phyloP scores from a whole-genome alignment of 2,113 vertebrate genomes.

The Psephotus haematonotus region DNA sequence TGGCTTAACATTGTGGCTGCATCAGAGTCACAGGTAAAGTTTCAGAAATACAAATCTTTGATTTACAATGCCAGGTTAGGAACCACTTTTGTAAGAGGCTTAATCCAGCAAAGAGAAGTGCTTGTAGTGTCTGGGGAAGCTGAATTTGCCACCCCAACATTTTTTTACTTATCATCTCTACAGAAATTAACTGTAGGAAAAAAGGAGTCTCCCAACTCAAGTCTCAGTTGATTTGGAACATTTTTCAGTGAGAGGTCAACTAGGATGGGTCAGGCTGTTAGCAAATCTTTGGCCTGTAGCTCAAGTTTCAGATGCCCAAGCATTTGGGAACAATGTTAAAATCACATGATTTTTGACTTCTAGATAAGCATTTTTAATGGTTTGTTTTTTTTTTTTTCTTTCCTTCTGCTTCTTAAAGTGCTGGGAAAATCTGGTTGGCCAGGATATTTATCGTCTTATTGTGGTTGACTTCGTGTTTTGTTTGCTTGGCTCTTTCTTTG shows the following conservation, averaged over 20 bases:
- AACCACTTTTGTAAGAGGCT: not conserved
- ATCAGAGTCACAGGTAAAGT: conserved; percentile 63
- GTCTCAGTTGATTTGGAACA: not conserved
- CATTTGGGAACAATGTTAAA: not conserved
- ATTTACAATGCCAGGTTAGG: not conserved
- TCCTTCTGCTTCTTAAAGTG: conserved; percentile 76
- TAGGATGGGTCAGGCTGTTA: not conserved
- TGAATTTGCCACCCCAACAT: not conserved
- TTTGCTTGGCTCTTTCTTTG: conserved; percentile 88
- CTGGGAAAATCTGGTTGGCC: conserved; percentile 92
- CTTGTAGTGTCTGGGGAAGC: not conserved
- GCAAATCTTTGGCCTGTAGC: not conserved
- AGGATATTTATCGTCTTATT: conserved; percentile 91
- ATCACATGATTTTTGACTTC: not conserved
- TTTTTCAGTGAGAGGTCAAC: not conserved
- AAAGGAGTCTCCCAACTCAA: not conserved
- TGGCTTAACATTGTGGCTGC: conserved; percentile 83
- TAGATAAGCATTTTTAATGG: not conserved
- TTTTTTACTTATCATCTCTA: not conserved
- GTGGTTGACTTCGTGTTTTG: conserved; percentile 92
- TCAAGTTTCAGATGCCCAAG: not conserved
- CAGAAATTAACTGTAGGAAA: not conserved
- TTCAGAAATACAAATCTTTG: not conserved
- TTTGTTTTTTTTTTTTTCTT: not conserved
- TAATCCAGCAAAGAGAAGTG: not conserved